Base-by-base conservation (phyloP, 2,797 vertebrate species). In the Hippopotamyrus pictus region DNA sequence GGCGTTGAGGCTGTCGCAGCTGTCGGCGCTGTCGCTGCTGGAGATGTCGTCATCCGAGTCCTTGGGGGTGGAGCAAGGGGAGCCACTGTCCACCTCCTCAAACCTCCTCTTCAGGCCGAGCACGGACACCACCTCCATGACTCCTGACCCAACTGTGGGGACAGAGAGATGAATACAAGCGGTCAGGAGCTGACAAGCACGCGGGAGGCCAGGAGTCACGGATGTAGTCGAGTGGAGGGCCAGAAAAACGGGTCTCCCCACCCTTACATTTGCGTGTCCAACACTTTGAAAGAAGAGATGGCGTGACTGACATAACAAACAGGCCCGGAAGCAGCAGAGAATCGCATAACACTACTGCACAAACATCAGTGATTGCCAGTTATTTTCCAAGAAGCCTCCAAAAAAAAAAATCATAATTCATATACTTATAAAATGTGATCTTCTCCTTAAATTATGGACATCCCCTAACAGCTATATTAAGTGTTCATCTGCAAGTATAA, bases 41-140 rank as follows among this genome's bases (percentile, higher is more conserved):
- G 97, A 98, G 94, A 98, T 95, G 92, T 99, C 98, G 95, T 99
- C 98, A n/a, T 99, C 98, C 0, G 98, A 99, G 93, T 97, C 96
- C 91, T 97, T 97, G 29, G 96, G 92, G 90, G 97, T 97, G 91
- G 97, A 98, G 92, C 97, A 96, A n/a, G 97, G 95, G 19, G 98
- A 98, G 92, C 96, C 95, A 93, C 96, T 95, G 92, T 98, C 98
- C 93, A 97, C 98, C 93, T 98, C 98, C 93, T 98, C 98, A 91
- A 97, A 98, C 95, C 97, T 95, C 95, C 98, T 96, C 96, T 99
- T 99, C 94, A 99, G 97, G 93, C 97, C 92, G 90, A 96, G 96
- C 92, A 97, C 95, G 87, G 96, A 93, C 91, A 96, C 95, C 90
- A 96, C 96, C 95, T 98, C 98, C 98, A 99, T 99, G 96, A 95